Conservation (phyloP, 2,113 vertebrate species). For the Nothoprocta pentlandii region DNA sequence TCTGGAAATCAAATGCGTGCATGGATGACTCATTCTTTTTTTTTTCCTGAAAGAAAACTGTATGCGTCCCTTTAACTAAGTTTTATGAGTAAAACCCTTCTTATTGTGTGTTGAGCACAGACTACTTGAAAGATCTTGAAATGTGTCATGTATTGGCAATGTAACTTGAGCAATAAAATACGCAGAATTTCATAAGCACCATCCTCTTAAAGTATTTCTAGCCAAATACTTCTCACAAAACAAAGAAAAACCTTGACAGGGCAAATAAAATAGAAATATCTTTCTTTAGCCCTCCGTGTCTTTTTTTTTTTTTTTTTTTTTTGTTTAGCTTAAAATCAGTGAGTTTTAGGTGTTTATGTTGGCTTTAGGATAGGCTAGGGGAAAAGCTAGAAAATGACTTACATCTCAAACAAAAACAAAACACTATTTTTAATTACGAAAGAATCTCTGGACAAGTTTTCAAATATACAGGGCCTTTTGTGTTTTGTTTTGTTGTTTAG, state of each 20-base stretch:
- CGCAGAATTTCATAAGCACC: slow-evolving; percentile 23
- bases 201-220: slow-evolving; percentile 38
- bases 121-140: slow-evolving; percentile 40
- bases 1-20: slow-evolving; percentile 60
- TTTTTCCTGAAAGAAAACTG: slow-evolving; percentile 51
- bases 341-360: neutral
- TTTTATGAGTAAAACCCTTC: slow-evolving; percentile 46
- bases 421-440: neutral
- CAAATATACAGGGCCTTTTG: neutral
- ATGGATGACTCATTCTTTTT: slow-evolving; percentile 67
- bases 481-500: neutral
- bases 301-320: slow-evolving; percentile 20
- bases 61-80: slow-evolving; percentile 12
- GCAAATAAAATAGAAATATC: neutral
- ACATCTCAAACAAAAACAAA: neutral
- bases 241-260: neutral
- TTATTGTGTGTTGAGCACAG: slow-evolving; percentile 5
- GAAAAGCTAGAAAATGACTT: neutral
- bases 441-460: neutral
- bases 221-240: slow-evolving; percentile 3
- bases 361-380: neutral
- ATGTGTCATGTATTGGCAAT: slow-evolving; percentile 18
- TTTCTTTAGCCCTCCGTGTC: neutral
- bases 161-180: slow-evolving; percentile 27
- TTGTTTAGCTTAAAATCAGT: neutral